phyloP scores from a whole-genome alignment of 2,113 vertebrate genomes.

The Trichomycterus rosablanca region DNA sequence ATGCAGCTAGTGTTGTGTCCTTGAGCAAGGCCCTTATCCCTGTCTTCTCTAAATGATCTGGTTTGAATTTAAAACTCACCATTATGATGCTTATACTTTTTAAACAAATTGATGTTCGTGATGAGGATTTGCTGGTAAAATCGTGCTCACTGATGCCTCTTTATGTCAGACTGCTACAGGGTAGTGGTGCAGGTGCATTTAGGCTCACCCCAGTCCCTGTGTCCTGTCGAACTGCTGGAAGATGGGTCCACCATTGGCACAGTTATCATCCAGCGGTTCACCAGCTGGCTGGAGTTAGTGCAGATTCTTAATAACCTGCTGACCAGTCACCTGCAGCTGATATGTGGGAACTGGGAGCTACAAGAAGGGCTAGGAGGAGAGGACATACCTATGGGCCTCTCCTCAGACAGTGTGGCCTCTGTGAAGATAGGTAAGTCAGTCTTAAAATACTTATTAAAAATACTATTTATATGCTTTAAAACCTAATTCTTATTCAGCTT shows the following conservation, averaged over 20 bases:
- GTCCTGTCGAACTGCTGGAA: conserved; percentile 64
- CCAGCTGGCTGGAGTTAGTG: conserved; percentile 76
- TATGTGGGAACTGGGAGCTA: conserved; percentile 73
- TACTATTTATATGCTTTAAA: no score
- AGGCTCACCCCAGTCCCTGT: conserved; percentile 60
- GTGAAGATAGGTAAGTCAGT: conserved; percentile 38
- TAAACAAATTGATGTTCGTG: no score
- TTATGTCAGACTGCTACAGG: conserved; percentile 71
- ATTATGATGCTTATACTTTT: no score
- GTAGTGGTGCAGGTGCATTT: conserved; percentile 72
- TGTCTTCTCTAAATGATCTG: no score
- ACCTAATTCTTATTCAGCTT: no score
- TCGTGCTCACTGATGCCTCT: no score
- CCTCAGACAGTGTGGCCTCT: conserved; percentile 39
- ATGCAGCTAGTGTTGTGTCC: no score
- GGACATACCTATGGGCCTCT: conserved; percentile 69
- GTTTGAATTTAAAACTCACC: no score
- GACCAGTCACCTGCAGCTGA: conserved; percentile 72
- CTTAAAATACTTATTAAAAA: not conserved
- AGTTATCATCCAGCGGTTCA: conserved; percentile 73
- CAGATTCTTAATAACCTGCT: conserved; percentile 71
- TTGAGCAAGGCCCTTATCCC: no score
- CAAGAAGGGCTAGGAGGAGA: conserved; percentile 57
- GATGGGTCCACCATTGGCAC: conserved; percentile 65
- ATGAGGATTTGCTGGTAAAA: no score